These are phyloP conservation scores for Glossophaga mutica DNA, from an alignment of 2,797 vertebrate species.

Conservation along the genomic window DNA sequence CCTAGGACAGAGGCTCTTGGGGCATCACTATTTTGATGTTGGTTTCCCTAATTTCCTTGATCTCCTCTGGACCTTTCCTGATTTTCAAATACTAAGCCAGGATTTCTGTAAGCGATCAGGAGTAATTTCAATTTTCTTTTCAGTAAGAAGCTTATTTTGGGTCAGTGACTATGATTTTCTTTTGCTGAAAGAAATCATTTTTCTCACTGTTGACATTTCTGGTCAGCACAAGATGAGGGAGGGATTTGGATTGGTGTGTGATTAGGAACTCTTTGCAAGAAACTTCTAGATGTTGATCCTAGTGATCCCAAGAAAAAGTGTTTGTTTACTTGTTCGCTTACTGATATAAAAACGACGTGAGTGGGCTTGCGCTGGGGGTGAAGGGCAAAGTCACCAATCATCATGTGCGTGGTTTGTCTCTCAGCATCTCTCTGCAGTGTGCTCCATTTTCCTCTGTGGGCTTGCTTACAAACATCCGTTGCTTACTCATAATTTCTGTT, in stretches of 20 bases:
- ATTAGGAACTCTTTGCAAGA: neutral
- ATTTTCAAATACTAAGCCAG: neutral
- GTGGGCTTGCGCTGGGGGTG: neutral
- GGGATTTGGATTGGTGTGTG: neutral
- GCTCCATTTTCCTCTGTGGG: neutral
- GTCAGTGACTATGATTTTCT: neutral
- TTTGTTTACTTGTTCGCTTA: neutral
- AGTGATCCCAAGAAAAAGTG: neutral
- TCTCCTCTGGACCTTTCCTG: neutral
- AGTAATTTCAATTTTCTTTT: constrained; percentile 1
- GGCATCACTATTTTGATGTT: neutral
- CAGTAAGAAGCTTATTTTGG: neutral
- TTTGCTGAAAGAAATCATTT: constrained; percentile 15
- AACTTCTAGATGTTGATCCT: neutral
- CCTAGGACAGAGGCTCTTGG: neutral
- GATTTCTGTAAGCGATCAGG: neutral
- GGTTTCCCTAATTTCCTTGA: neutral
- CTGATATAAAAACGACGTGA: neutral
- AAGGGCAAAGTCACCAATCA: neutral
- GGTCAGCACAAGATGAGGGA: neutral
- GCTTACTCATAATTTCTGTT: constrained; percentile 72
- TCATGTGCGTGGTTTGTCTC: neutral
- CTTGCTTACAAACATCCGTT: constrained; percentile 34
- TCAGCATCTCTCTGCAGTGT: neutral
- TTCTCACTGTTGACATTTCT: neutral